Percentiles rank a stretch among this genome's conserved stretches.
These are phyloP conservation scores for Neogale vison DNA, from an alignment of 2,113 vertebrate species.

Conservation along the genomic window DNA sequence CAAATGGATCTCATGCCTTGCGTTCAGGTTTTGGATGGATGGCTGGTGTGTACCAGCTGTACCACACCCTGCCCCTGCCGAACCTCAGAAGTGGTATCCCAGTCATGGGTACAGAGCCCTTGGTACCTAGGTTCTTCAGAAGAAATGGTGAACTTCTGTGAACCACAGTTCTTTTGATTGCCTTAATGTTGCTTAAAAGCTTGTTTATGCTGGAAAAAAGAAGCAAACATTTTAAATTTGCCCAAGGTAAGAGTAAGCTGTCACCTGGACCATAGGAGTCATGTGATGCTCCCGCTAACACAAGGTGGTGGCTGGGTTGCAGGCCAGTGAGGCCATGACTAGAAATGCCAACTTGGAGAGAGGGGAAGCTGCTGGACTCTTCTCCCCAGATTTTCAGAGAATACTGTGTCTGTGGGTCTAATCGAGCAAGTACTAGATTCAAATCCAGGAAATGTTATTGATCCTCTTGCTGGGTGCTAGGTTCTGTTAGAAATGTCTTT, in stretches of 20 bases:
- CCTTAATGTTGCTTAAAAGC: background rate
- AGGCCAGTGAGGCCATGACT: background rate
- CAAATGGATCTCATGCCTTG: background rate
- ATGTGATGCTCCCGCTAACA: background rate
- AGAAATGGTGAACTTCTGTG: conserved; percentile 44
- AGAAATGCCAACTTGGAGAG: background rate
- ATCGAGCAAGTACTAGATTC: background rate
- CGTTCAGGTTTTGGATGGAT: background rate
- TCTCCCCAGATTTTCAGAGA: background rate
- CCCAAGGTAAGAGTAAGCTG: background rate
- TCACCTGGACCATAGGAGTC: background rate
- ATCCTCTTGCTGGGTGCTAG: background rate
- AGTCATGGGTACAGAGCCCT: background rate
- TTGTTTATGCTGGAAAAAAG: background rate
- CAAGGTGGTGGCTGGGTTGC: background rate
- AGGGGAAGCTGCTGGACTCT: background rate
- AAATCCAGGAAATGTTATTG: background rate
- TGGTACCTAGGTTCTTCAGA: background rate
- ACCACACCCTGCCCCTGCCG: background rate
- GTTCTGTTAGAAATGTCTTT: background rate
- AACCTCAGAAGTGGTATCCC: background rate
- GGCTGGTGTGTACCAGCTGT: background rate
- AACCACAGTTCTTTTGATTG: conserved; percentile 36
- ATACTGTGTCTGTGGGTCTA: background rate
- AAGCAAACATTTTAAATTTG: background rate